A percentile compares a stretch with the other conserved stretches of the same genome.
These are phyloP conservation scores for Notolepis coatsorum DNA, from an alignment of 2,797 vertebrate genomes.

Conservation along the genomic window DNA sequence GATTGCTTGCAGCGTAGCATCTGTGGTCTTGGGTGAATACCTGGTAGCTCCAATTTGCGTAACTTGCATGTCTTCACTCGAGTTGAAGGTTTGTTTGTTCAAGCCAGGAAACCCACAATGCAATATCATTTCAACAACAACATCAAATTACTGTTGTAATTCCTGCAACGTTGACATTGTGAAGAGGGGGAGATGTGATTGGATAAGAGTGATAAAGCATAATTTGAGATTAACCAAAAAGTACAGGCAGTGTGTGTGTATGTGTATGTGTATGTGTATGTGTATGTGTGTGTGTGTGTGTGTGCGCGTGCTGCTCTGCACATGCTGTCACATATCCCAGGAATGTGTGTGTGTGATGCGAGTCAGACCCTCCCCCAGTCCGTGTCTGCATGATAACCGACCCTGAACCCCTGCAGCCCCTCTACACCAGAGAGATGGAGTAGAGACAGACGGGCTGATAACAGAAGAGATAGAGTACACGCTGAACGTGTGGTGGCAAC, in stretches of 20 bases:
- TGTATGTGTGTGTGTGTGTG: neutral
- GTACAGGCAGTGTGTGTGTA: slow-evolving; percentile 35
- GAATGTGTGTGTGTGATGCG: slow-evolving; percentile 20
- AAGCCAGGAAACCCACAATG: no score
- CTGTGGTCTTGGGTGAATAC: no score
- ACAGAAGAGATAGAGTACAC: slow-evolving; percentile 48
- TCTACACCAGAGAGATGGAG: slow-evolving; percentile 11
- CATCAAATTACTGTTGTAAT: no score
- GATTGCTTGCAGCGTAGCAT: no score
- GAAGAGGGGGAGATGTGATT: neutral
- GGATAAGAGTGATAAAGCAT: slow-evolving; percentile 32
- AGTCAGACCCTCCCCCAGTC: slow-evolving; percentile 29
- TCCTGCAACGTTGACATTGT: slow-evolving; percentile 29
- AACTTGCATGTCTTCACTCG: no score
- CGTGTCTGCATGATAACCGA: neutral
- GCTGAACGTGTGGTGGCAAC: slow-evolving; percentile 36
- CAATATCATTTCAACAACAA: no score
- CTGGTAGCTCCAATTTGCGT: no score
- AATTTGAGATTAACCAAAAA: slow-evolving; percentile 31
- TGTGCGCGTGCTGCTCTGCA: neutral
- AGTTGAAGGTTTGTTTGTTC: no score
- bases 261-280: neutral
- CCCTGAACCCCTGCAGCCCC: neutral
- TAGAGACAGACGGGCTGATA: slow-evolving; percentile 16
- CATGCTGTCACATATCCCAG: neutral